These are phyloP conservation scores for Uria aalge DNA, from an alignment of 2,113 vertebrate species.

Conservation along the genomic window DNA sequence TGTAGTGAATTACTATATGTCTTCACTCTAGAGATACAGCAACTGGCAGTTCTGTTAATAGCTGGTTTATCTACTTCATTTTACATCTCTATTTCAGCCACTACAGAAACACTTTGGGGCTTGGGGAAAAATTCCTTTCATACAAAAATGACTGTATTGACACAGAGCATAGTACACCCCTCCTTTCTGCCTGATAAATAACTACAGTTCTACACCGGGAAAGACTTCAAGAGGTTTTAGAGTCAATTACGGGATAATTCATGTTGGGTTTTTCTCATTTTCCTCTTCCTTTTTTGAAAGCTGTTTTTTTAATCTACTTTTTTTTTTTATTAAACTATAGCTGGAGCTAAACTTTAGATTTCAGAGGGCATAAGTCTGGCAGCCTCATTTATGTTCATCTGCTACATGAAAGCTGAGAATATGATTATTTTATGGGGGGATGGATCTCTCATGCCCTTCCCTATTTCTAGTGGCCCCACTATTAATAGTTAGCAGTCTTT, in stretches of 20 bases:
- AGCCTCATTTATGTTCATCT: neutral
- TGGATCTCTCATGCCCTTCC: neutral
- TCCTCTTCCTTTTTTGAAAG: neutral
- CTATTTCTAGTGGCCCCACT: neutral
- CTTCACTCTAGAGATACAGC: constrained; percentile 36
- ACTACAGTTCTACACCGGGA: neutral
- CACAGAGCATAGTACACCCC: neutral
- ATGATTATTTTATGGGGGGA: neutral
- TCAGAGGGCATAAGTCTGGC: neutral
- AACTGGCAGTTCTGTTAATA: constrained; percentile 58
- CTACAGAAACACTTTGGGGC: constrained; percentile 10
- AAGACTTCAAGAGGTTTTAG: neutral
- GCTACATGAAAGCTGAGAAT: neutral
- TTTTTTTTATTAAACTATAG: neutral
- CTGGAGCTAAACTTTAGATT: neutral
- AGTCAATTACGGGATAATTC: neutral
- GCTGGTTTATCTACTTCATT: constrained; percentile 41
- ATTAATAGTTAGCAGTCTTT: neutral
- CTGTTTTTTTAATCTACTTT: neutral
- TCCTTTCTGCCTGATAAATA: constrained; percentile 9
- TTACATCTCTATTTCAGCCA: constrained; percentile 33
- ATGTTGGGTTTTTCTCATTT: neutral
- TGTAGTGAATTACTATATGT: constrained; percentile 23
- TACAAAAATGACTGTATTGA: neutral
- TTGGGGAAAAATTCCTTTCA: neutral